Evolutionary conservation across 2,113 vertebrate genomes (phyloP), one percentile per base, ranked within the genome.

Genomic region (Narcine bancroftii): DNA sequence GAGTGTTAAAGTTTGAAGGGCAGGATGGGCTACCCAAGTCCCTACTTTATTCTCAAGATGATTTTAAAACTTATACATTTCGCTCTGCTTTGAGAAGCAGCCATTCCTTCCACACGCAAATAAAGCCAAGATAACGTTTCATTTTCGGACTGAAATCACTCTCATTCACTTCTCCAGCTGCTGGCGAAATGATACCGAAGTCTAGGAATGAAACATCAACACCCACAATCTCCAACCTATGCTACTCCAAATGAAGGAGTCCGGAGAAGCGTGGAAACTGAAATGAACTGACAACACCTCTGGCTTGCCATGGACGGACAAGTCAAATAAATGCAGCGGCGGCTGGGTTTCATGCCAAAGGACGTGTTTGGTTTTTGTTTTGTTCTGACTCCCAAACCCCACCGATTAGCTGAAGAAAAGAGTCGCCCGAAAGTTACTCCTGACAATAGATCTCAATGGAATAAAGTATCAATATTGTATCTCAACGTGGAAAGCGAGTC

Each of bases 401-500:
- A n/a, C n/a, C n/a, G n/a, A n/a, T n/a, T n/a, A n/a, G n/a, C n/a
- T n/a, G n/a, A n/a, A n/a, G n/a, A n/a, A n/a, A n/a, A n/a, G n/a
- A n/a, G n/a, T n/a, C n/a, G n/a, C n/a, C n/a, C n/a, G n/a, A 66
- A 65, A 91, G 36, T 91, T 45, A 56, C 87, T 91, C 65, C 4
- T 6, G 39, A 3, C 39, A 66, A 42, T 47, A 2, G 26, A 42
- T 69, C 39, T 45, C 39, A 26, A 29, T 29, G 42, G 24, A 11
- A 53, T 21, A 24, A 45, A 10, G 66, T 13, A 56, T 42, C 63
- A 91, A 19, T 69, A 9, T 39, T 21, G 26, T 39, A 45, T 1
- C n/a, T 3, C 39, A 45, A 29, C 47, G 13, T 33, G 4, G 63
- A 69, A 19, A 5, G 36, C 53, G 72, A 75, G 11, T 75, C 36